These are phyloP conservation scores for pig (Sus scrofa) DNA, from an alignment of 2,113 vertebrate species.

Conservation along the genomic window DNA sequence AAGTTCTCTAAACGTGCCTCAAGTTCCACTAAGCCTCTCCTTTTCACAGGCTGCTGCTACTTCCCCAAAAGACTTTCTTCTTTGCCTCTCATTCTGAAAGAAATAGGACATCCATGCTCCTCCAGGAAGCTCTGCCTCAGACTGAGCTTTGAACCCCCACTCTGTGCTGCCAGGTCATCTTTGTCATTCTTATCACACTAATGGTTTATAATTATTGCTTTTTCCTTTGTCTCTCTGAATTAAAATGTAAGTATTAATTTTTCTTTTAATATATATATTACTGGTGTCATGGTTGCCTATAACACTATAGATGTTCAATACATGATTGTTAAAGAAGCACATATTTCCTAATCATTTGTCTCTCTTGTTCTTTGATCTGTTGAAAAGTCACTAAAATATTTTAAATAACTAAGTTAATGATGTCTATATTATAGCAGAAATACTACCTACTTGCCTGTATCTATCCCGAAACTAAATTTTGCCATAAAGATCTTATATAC, in stretches of 20 bases:
- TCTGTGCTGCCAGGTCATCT: not conserved
- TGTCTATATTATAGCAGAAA: not conserved
- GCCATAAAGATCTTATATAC: not conserved
- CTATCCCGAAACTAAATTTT: not conserved
- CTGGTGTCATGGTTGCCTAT: not conserved
- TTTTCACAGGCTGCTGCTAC: not conserved
- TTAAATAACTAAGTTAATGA: not conserved
- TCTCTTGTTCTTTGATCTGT: not conserved
- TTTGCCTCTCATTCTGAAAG: not conserved
- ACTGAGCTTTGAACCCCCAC: not conserved
- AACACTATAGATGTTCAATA: not conserved
- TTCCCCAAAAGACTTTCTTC: not conserved
- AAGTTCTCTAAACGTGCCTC: not conserved
- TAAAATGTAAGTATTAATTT: slow-evolving; percentile 2
- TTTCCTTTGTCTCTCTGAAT: not conserved
- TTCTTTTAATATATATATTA: slow-evolving; percentile 34
- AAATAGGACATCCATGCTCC: not conserved
- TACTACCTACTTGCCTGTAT: not conserved
- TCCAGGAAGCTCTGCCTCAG: not conserved
- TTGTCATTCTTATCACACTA: not conserved
- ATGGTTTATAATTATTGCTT: not conserved
- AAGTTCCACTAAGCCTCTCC: not conserved
- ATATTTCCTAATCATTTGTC: not conserved
- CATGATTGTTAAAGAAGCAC: not conserved
- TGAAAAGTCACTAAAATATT: not conserved